Evolutionary conservation across 2,113 vertebrate genomes (phyloP), one percentile per base, ranked within the genome.

Genomic region (Eurypyga helias): DNA sequence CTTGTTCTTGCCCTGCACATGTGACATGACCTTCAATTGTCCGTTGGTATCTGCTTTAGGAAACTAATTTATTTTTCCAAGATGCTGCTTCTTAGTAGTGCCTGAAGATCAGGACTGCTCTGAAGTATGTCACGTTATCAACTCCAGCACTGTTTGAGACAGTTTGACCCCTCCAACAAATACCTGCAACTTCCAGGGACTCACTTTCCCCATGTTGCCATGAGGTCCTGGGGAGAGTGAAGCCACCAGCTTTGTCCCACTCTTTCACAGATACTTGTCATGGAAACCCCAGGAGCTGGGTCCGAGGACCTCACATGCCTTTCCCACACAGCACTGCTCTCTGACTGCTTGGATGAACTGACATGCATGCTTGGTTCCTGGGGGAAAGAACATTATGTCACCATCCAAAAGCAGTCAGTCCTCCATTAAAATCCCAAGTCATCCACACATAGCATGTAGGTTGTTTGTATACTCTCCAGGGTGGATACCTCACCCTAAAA

Each of bases 11-110:
- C 10, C 4, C 19, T 49, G 21, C 7, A 31, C 6, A 45, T 31
- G n/a, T 1, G 0, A 55, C 6, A 10, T 23, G 8, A 64, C 33
- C 36, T 43, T 9, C 23, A 66, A 3, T 12, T 13, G 19, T 7
- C 28, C 82, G 15, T 71, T 26, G 14, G 11, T 58, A 43, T 13
- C 36, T 84, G 17, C 14, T 15, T 38, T 58, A 17, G 24, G 52
- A 76, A 72, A 49, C 3, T 25, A 41, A 23, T 72, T 70, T 78
- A 29, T 69, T 81, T 90, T 77, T 72, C 31, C 14, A 34, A 11
- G 9, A 21, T 57, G 31, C 43, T 66, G 34, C 19, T 60, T 69
- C n/a, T 61, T 41, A 57, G 21, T 23, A 70, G 10, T 26, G 18
- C 17, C 19, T 48, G 62, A 46, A 71, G 23, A 51, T 41, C 13